Percentiles rank a stretch among this genome's conserved stretches.
Evolutionary conservation across 2,888 invertebrate species (phyloP).

Genomic region (Amphipoea lucens): DNA sequence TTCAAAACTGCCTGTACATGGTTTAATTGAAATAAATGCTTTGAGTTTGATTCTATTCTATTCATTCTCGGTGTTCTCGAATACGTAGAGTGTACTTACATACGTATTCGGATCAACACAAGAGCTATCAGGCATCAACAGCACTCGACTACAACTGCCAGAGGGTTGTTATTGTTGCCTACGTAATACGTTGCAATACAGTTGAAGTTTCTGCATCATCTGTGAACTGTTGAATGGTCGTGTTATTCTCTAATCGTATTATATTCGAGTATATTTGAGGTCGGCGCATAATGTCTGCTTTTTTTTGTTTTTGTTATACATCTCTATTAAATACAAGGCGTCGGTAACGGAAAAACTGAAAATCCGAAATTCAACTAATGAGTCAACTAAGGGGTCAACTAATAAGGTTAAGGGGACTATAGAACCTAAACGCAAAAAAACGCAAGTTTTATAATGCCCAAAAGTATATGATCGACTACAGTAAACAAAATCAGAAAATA

Average conservation of each 20-base stretch:
- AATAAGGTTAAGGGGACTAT: too few species aligned
- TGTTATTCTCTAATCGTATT: neutral
- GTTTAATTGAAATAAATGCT: too few species aligned
- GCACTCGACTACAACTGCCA: neutral
- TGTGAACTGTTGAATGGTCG: neutral
- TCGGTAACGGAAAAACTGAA: too few species aligned
- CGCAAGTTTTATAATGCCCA: too few species aligned
- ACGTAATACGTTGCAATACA: slow-evolving; percentile 2
- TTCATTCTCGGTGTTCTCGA: neutral
- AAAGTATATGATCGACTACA: too few species aligned
- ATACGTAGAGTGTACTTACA: slow-evolving; percentile 24
- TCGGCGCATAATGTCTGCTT: neutral
- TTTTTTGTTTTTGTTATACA: neutral
- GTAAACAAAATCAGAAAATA: too few species aligned
- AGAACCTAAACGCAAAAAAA: too few species aligned
- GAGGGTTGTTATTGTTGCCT: slow-evolving; percentile 5
- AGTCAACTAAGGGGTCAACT: too few species aligned
- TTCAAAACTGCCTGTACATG: too few species aligned
- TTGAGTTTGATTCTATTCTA: too few species aligned
- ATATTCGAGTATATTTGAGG: neutral
- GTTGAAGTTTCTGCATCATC: neutral
- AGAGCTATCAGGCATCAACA: slow-evolving; percentile 26
- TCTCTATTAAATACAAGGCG: too few species aligned
- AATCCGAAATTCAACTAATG: too few species aligned
- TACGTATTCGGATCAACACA: slow-evolving; percentile 12